A percentile compares a stretch with the other conserved stretches of the same genome.
Conservation (phyloP, 2,113 vertebrate species). For the Cyanocitta stelleri region DNA sequence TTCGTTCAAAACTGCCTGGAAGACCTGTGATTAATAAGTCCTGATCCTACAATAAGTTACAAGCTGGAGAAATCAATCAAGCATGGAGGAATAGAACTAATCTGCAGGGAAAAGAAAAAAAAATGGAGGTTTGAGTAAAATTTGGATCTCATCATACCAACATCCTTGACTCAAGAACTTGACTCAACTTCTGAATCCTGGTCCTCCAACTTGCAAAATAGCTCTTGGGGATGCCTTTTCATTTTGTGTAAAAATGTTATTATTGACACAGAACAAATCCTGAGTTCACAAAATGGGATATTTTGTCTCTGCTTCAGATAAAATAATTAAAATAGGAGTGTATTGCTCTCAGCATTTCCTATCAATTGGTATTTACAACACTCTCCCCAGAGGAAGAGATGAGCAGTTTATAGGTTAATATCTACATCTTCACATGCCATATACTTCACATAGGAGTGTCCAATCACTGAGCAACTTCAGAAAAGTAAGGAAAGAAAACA, state of each 20-base stretch:
- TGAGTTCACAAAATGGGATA: not conserved
- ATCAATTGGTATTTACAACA: not conserved
- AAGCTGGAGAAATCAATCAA: not conserved
- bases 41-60: not conserved
- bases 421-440: not conserved
- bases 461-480: not conserved
- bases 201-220: not conserved
- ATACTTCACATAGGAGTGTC: not conserved
- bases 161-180: not conserved
- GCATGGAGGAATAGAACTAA: not conserved
- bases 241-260: not conserved
- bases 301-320: not conserved
- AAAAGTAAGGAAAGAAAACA: not conserved
- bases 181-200: not conserved
- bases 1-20: not conserved
- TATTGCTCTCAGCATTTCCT: not conserved
- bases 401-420: not conserved
- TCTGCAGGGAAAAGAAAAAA: not conserved
- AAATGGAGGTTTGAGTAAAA: not conserved
- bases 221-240: not conserved
- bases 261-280: not conserved
- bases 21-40: not conserved
- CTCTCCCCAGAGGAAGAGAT: not conserved
- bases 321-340: not conserved
- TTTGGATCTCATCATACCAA: not conserved